These are phyloP conservation scores for Crotalus viridis DNA, from an alignment of 2,113 vertebrate species.

Conservation along the genomic window DNA sequence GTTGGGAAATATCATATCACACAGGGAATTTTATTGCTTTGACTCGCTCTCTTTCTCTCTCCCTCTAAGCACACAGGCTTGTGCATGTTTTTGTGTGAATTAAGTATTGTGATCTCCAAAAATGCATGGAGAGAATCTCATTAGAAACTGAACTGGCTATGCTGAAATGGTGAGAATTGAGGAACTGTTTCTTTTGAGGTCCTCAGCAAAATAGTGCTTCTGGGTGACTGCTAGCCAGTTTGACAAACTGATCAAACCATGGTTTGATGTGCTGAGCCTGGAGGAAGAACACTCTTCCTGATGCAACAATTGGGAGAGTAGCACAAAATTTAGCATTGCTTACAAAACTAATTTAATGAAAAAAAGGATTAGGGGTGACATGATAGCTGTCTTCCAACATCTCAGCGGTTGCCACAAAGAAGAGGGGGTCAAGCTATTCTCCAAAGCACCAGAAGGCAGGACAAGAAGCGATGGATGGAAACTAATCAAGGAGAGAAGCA, in stretches of 20 bases:
- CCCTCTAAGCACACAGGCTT: neutral
- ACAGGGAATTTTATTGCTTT: neutral
- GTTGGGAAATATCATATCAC: neutral
- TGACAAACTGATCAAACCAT: accelerated
- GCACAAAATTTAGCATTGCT: conserved; percentile 12
- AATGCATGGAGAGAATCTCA: neutral
- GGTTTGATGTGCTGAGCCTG: conserved; percentile 6
- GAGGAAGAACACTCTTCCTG: conserved; percentile 11
- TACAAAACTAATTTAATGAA: no score
- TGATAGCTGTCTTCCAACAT: no score
- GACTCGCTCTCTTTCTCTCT: neutral
- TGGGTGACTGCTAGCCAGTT: neutral
- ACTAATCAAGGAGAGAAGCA: no score
- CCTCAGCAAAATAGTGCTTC: neutral
- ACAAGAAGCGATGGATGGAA: no score
- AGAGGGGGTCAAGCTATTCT: no score
- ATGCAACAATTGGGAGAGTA: neutral
- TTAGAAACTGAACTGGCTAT: neutral
- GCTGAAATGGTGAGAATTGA: neutral
- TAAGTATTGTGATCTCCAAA: neutral
- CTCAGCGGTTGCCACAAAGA: no score
- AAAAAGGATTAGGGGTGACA: no score
- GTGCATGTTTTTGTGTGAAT: neutral
- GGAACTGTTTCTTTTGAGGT: neutral
- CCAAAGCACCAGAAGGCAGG: no score